Conservation (phyloP, 2,888 invertebrate species). For the Gastracanthus pulcherrimus region DNA sequence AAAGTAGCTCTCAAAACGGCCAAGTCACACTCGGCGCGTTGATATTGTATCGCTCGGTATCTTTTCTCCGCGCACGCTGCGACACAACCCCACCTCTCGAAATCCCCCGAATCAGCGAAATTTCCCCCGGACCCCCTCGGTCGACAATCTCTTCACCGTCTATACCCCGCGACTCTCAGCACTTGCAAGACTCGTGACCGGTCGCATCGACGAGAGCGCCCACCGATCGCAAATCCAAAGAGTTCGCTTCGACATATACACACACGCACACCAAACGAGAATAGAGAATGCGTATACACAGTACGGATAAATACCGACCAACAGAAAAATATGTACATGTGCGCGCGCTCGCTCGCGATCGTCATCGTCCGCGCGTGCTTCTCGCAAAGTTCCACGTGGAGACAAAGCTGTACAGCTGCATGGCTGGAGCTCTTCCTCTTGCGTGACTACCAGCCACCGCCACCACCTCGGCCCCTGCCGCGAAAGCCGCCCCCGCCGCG, state of each 20-base stretch:
- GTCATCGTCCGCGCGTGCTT: slow-evolving; percentile 44
- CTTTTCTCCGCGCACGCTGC: neutral
- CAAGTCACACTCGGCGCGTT: slow-evolving; percentile 41
- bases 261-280: neutral
- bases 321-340: slow-evolving; percentile 56
- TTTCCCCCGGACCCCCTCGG: too few relatives aligned
- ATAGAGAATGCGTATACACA: slow-evolving; percentile 26
- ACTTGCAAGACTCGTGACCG: too few relatives aligned
- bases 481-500: slow-evolving; percentile 68
- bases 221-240: too few relatives aligned
- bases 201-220: too few relatives aligned
- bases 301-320: slow-evolving; percentile 34
- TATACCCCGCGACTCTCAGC: too few relatives aligned
- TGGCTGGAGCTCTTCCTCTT: slow-evolving; percentile 68
- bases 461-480: slow-evolving; percentile 69
- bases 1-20: slow-evolving; percentile 10
- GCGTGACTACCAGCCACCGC: slow-evolving; percentile 74
- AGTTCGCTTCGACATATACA: neutral
- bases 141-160: too few relatives aligned
- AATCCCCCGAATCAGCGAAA: too few relatives aligned
- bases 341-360: slow-evolving; percentile 36
- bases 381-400: too few relatives aligned
- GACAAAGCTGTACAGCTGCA: too few relatives aligned
- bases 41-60: neutral
- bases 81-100: too few relatives aligned